phyloP scores from a whole-genome alignment of 2,797 vertebrate genomes.

The Moxostoma hubbsi region DNA sequence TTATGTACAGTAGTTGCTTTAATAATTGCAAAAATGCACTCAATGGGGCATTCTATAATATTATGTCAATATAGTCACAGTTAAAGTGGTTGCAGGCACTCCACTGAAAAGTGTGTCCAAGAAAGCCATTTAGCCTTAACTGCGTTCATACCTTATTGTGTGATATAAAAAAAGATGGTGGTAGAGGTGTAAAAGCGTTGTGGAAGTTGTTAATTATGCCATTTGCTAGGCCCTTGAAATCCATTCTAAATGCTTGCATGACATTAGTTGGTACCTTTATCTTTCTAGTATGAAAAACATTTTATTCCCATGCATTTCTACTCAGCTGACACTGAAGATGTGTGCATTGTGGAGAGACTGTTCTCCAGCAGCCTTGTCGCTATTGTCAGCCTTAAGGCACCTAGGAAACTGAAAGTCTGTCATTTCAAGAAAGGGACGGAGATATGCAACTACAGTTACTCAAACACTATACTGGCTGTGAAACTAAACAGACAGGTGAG shows the following conservation, averaged over 20 bases:
- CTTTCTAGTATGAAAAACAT: background rate
- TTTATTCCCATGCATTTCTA: background rate
- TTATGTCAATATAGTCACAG: too few species aligned
- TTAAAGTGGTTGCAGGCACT: too few species aligned
- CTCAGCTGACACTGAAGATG: constrained; percentile 95
- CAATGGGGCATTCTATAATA: too few species aligned
- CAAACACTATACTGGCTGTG: constrained; percentile 97
- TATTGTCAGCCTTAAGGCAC: constrained; percentile 98
- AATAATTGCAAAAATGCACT: too few species aligned
- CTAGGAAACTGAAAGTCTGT: constrained; percentile 97
- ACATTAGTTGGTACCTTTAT: background rate
- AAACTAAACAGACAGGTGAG: constrained; percentile 95
- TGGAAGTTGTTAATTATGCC: too few species aligned
- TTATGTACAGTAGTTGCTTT: too few species aligned
- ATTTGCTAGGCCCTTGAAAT: background rate
- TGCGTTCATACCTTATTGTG: too few species aligned
- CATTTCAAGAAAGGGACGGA: constrained; percentile 99
- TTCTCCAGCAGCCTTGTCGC: constrained; percentile 98
- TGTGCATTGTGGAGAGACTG: constrained; percentile 96
- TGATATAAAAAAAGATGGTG: too few species aligned
- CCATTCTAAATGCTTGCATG: background rate
- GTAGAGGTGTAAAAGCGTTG: too few species aligned
- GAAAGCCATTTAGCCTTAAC: too few species aligned
- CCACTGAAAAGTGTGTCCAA: too few species aligned
- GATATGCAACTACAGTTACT: constrained; percentile 99